Evolutionary conservation across 2,888 invertebrate genomes (phyloP).

Genomic region (Aporophyla lueneburgensis): DNA sequence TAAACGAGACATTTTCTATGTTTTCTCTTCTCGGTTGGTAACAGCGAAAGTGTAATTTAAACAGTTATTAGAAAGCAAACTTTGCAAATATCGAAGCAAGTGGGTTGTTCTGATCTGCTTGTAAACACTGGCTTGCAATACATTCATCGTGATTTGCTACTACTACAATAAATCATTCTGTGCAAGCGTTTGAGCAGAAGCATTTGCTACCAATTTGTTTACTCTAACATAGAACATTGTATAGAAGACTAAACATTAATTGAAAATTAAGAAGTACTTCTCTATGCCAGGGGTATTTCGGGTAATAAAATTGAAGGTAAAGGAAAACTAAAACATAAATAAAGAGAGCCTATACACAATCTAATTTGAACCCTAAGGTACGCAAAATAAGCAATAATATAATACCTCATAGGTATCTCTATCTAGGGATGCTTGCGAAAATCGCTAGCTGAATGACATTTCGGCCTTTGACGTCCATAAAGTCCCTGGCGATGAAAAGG

Average conservation of each 20-base stretch:
- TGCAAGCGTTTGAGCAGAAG: conserved; percentile 8
- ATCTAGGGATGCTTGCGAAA: conserved; percentile 16
- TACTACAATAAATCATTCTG: conserved; percentile 43
- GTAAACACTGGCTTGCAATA: conserved; percentile 32
- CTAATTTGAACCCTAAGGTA: neutral
- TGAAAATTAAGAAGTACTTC: neutral
- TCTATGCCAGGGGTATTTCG: neutral
- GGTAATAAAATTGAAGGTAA: neutral
- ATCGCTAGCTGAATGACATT: conserved; percentile 12
- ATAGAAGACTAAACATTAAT: neutral
- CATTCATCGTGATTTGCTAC: conserved; percentile 28
- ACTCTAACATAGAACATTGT: neutral
- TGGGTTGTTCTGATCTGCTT: conserved; percentile 41
- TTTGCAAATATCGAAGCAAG: conserved; percentile 61
- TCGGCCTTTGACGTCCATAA: conserved; percentile 41
- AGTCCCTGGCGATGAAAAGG: conserved; percentile 29
- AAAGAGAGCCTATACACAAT: neutral
- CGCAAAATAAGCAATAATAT: neutral
- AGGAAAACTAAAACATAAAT: neutral
- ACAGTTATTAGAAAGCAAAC: conserved; percentile 77
- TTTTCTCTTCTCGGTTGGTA: conserved; percentile 73
- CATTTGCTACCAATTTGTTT: conserved; percentile 20
- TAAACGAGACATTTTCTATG: conserved; percentile 73
- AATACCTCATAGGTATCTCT: neutral
- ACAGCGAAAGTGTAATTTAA: conserved; percentile 80